Conservation (phyloP, 2,113 vertebrate species). For the Oreochromis tanganicae region DNA sequence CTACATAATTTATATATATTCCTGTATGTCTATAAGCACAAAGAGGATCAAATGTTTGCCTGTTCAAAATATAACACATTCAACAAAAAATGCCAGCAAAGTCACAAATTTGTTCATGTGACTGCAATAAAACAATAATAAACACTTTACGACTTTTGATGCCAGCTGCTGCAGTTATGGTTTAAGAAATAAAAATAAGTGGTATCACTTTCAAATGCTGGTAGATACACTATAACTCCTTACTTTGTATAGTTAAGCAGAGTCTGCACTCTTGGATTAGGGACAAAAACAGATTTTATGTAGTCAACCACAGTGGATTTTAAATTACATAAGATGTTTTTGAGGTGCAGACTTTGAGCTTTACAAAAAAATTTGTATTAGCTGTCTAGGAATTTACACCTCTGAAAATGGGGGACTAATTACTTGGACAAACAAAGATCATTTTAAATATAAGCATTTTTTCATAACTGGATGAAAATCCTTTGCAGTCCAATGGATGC, state of each 20-base stretch:
- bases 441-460: neutral
- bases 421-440: neutral
- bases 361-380: neutral
- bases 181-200: neutral
- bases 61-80: neutral
- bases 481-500: neutral
- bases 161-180: neutral
- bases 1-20: neutral
- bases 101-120: neutral
- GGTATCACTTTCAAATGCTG: neutral
- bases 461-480: neutral
- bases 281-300: neutral
- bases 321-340: neutral
- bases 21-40: neutral
- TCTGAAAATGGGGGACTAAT: neutral
- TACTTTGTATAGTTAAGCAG: neutral
- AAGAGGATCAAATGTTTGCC: neutral
- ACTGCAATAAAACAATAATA: neutral
- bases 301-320: neutral
- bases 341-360: neutral
- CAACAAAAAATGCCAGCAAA: neutral
- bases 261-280: neutral
- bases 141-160: neutral
- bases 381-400: neutral
- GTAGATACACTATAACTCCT: neutral